Evolutionary conservation across 1,140 invertebrate genomes (phyloP).

Genomic region (Globodera rostochiensis): DNA sequence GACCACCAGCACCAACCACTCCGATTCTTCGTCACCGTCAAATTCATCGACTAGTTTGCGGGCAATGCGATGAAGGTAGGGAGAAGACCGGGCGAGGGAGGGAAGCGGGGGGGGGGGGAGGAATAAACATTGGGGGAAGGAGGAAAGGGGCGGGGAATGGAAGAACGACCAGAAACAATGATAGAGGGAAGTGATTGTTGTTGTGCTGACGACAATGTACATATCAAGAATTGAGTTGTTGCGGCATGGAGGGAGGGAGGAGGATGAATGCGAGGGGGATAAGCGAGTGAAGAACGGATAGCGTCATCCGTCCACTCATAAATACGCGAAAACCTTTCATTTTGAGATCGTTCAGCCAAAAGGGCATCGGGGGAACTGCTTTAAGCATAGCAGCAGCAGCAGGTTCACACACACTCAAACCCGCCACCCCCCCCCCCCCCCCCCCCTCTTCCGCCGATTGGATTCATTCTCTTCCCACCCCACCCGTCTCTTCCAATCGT

Average conservation of each 20-base stretch:
- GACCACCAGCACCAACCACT: not conserved
- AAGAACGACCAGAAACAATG: not conserved
- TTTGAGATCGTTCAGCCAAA: too few relatives aligned
- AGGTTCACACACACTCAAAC: not conserved
- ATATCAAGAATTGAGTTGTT: not conserved
- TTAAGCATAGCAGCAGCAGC: not conserved
- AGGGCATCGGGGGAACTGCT: not conserved
- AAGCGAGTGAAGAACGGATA: not conserved
- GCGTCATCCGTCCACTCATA: too few relatives aligned
- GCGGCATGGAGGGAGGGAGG: not conserved
- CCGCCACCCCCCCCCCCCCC: too few relatives aligned
- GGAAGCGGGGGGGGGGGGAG: too few relatives aligned
- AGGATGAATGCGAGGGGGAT: not conserved
- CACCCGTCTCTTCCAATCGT: not conserved
- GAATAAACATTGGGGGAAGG: not conserved
- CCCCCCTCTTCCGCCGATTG: not conserved
- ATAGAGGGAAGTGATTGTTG: too few relatives aligned
- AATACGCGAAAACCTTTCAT: too few relatives aligned
- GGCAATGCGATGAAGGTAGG: not conserved
- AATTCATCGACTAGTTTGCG: not conserved
- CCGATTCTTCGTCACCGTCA: not conserved
- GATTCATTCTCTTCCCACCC: not conserved
- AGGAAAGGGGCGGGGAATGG: not conserved
- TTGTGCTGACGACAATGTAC: too few relatives aligned
- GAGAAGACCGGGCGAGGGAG: not conserved